Evolutionary conservation across 2,113 vertebrate genomes (phyloP).

Genomic region (Orycteropus afer): DNA sequence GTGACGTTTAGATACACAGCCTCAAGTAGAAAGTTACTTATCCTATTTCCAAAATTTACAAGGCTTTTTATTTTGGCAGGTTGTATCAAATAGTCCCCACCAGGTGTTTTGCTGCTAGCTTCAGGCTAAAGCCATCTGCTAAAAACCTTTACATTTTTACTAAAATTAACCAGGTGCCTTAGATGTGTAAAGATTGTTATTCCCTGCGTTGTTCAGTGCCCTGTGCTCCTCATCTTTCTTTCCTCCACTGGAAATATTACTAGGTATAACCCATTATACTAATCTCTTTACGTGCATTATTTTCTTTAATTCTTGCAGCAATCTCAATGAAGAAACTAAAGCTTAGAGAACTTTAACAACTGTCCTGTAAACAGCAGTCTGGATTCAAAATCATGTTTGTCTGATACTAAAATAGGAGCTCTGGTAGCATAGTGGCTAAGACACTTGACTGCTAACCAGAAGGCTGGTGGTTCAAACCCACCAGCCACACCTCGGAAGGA

Average conservation of each 20-base stretch:
- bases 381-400: background rate
- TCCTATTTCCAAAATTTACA: slow-evolving; percentile 63
- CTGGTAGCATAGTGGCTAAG: too few relatives aligned
- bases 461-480: too few relatives aligned
- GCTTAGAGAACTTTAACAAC: background rate
- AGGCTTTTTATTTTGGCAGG: slow-evolving; percentile 68
- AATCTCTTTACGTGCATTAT: background rate
- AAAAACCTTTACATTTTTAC: slow-evolving; percentile 57
- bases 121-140: slow-evolving; percentile 59
- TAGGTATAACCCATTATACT: background rate
- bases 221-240: background rate
- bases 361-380: background rate
- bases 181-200: slow-evolving; percentile 28
- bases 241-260: background rate
- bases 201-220: background rate
- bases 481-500: too few relatives aligned
- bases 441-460: too few relatives aligned
- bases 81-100: slow-evolving; percentile 61
- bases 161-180: slow-evolving; percentile 53
- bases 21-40: slow-evolving; percentile 41
- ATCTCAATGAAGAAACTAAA: background rate
- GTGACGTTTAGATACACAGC: slow-evolving; percentile 42
- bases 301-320: background rate
- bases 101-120: slow-evolving; percentile 68
- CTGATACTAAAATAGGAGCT: slow-evolving; percentile 39